A percentile compares a stretch with the other conserved stretches of the same genome.
Conservation (phyloP, 2,113 vertebrate species). For the Petrocephalus zakoni region DNA sequence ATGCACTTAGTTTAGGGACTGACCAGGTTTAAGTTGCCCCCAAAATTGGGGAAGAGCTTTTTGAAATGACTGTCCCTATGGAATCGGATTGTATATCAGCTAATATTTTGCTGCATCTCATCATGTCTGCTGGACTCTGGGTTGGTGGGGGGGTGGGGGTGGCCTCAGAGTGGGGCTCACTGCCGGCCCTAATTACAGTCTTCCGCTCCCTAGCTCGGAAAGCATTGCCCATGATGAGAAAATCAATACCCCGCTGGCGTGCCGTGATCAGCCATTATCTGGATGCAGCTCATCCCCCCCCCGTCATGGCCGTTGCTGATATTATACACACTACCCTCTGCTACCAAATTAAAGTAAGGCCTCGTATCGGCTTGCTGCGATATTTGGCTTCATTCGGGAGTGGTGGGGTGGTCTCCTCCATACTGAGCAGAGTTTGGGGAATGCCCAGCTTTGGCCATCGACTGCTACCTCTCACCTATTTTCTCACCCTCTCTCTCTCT, state of each 20-base stretch:
- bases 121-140: background rate
- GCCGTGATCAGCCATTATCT: background rate
- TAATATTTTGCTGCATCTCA: background rate
- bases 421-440: background rate
- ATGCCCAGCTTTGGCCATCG: background rate
- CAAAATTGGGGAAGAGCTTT: background rate
- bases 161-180: background rate
- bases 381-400: background rate
- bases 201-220: background rate
- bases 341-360: background rate
- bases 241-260: background rate
- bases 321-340: background rate
- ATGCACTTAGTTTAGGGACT: background rate
- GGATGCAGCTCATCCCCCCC: background rate
- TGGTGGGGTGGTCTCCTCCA: background rate
- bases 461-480: background rate
- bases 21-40: background rate
- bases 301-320: background rate
- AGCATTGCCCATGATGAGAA: background rate
- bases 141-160: background rate
- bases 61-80: background rate
- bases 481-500: background rate
- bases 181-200: slow-evolving; percentile 14
- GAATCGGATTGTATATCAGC: background rate
- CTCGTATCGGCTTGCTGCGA: background rate